Evolutionary conservation across 2,888 invertebrate species (phyloP).

Genomic region (Gymnocheta viridis): DNA sequence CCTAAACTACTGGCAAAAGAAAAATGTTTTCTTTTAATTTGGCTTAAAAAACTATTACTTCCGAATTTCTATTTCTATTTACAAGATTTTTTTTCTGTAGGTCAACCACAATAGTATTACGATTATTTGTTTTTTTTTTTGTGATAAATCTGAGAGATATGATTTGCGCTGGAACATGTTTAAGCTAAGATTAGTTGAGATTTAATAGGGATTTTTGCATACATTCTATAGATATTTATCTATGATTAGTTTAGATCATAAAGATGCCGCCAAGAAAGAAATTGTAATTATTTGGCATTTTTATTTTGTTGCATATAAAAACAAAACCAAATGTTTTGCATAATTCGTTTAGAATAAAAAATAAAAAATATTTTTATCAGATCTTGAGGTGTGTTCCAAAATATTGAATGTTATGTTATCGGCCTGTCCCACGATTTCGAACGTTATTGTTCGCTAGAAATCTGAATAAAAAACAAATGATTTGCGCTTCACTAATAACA

Average conservation of each 20-base stretch:
- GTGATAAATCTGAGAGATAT: constrained; percentile 51
- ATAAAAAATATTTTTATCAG: constrained; percentile 44
- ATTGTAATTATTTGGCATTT: background rate
- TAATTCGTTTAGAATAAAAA: constrained; percentile 40
- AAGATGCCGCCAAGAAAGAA: background rate
- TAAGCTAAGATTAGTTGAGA: constrained; percentile 31
- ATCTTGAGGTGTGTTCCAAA: constrained; percentile 62
- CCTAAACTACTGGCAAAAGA: constrained; percentile 30
- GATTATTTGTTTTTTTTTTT: background rate
- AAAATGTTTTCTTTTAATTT: constrained; percentile 7
- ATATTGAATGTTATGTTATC: constrained; percentile 48
- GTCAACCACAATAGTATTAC: constrained; percentile 56
- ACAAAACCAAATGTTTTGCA: constrained; percentile 34
- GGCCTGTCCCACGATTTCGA: too few species aligned
- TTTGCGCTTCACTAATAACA: too few species aligned
- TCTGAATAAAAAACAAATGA: too few species aligned
- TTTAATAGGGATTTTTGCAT: constrained; percentile 45
- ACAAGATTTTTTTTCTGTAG: background rate
- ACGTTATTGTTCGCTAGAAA: too few species aligned
- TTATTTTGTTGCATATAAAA: background rate
- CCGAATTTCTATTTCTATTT: background rate
- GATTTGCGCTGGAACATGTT: constrained; percentile 23
- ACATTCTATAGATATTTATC: constrained; percentile 49
- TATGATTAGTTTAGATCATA: constrained; percentile 30
- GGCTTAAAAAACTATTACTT: background rate